Evolutionary conservation across 2,797 vertebrate genomes (phyloP).

Genomic region (Cyprinella venusta): DNA sequence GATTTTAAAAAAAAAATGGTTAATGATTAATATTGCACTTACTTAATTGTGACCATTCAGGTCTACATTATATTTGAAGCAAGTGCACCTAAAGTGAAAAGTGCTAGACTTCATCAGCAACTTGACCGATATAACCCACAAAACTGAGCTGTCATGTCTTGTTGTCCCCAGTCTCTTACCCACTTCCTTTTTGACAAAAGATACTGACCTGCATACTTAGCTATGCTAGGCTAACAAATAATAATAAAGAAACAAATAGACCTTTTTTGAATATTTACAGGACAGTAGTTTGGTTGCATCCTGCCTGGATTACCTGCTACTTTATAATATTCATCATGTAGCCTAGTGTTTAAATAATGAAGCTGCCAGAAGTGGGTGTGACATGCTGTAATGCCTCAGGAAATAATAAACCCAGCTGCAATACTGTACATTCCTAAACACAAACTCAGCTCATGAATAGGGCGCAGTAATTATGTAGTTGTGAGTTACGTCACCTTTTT

Average conservation of each 20-base stretch:
- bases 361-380: background rate
- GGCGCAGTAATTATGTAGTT: background rate
- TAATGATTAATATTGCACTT: background rate
- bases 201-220: background rate
- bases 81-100: background rate
- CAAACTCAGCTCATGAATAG: background rate
- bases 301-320: background rate
- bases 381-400: background rate
- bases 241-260: background rate
- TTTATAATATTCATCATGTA: background rate
- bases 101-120: background rate
- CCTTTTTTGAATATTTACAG: constrained; percentile 5
- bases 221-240: background rate
- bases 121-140: background rate
- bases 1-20: background rate
- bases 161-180: background rate
- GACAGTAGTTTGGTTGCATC: background rate
- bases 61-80: background rate
- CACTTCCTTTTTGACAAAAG: constrained; percentile 21
- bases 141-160: background rate
- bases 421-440: background rate
- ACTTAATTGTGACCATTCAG: background rate
- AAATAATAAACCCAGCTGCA: background rate
- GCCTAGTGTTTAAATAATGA: background rate
- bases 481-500: background rate